phyloP scores from a whole-genome alignment of 2,113 vertebrate genomes.

The Trichomycterus rosablanca region DNA sequence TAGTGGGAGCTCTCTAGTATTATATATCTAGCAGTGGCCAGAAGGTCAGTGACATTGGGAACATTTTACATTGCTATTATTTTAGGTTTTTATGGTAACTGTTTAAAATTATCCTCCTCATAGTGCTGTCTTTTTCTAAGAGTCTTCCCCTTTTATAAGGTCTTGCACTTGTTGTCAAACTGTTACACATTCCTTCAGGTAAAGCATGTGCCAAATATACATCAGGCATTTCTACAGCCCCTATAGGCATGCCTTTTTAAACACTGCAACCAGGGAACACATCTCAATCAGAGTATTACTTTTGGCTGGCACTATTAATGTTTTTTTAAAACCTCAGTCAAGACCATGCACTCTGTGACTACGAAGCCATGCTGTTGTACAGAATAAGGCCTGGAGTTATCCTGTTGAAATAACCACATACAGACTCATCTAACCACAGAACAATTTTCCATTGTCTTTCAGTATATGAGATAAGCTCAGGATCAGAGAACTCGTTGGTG shows the following conservation, averaged over 20 bases:
- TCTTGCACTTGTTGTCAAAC: slow-evolving; percentile 37
- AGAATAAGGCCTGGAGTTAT: no score
- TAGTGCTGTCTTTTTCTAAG: slow-evolving; percentile 39
- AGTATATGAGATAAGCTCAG: no score
- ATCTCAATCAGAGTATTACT: not conserved
- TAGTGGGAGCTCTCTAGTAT: not conserved
- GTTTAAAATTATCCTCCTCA: slow-evolving; percentile 45
- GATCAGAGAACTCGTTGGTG: no score
- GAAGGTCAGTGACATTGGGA: slow-evolving; percentile 29
- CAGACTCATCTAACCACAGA: no score
- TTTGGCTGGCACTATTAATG: not conserved
- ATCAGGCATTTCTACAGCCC: slow-evolving; percentile 27
- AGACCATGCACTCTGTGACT: no score
- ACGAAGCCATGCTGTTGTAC: no score
- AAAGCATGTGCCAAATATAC: slow-evolving; percentile 34
- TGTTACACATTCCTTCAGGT: slow-evolving; percentile 41
- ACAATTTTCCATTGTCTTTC: no score
- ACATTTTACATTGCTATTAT: slow-evolving; percentile 39
- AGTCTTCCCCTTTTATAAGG: slow-evolving; percentile 28
- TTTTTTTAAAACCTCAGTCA: no score
- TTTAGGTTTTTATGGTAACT: slow-evolving; percentile 37
- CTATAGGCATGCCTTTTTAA: slow-evolving; percentile 21
- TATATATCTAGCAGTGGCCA: slow-evolving; percentile 6
- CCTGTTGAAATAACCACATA: no score
- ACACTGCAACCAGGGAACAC: not conserved